Base-by-base conservation (phyloP, 2,113 vertebrate genomes). In the Erythrolamprus reginae region DNA sequence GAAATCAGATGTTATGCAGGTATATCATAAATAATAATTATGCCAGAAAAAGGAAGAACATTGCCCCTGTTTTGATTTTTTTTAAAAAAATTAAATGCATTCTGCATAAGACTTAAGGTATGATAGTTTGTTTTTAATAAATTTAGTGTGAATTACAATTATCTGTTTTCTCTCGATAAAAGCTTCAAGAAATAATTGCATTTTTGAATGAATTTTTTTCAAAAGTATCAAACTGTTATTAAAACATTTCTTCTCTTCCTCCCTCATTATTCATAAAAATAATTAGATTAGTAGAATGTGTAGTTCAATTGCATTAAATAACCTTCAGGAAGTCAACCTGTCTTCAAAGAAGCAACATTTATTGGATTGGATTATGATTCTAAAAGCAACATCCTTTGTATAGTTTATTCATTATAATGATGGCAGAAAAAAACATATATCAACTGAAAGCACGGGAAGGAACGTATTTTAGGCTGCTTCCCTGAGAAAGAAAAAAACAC, bases 1-100 rank as follows among this genome's bases (percentile, higher is more conserved):
- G 92, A 93, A 96, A 93, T 91, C 91, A 91, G 84, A 92, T 88
- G 90, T 88, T 95, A 93, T 95, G n/a, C n/a, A n/a, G n/a, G n/a
- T n/a, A 92, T 50, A 88, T 95, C 92, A 95, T 15, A 70, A 52
- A 85, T 89, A 87, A 85, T 90, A 95, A 94, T 88, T 94, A 86
- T 92, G 65, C 85, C 84, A 92, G 94, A 95, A 95, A 95, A 95
- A 94, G 83, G 82, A 17, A 94, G 93, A 55, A 82, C 82, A 87
- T 95, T 93, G 84, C 93, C 93, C 95, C 93, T 38, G 56, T 7
- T 77, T 86, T 61, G 42, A 86, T 93, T 91, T 45, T 94, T 86
- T 93, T 88, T 88, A 61, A 61, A 93, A 51, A 93, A 53, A 87
- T 3, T 23, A 86, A 95, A 95, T 95, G 94, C 93, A 94, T 94